Evolutionary conservation across 1,140 invertebrate species (phyloP), one percentile per base, ranked within the genome.

Genomic region (Scaptomyza graminum): DNA sequence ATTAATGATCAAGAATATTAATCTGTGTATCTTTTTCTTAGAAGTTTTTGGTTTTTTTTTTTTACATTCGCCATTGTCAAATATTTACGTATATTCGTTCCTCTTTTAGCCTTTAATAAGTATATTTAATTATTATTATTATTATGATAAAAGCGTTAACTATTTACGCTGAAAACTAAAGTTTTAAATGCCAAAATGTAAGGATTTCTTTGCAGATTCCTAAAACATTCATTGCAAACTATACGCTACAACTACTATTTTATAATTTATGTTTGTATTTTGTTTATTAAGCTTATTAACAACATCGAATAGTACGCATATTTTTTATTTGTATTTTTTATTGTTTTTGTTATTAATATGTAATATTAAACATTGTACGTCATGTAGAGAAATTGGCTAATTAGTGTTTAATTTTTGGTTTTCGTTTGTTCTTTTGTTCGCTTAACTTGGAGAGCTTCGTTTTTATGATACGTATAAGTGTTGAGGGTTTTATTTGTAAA

Each of bases 401-500:
- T 89, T 83, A 84, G 62, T 60, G 64, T 76, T 83, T 84, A 88
- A 63, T 74, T 57, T 65, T 76, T 79, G 57, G 50, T 76, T 70
- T 71, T 76, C 22, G 47, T 71, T 80, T 77, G 47, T 74, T 74
- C 60, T 68, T 76, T 76, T 57, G 67, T 76, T 75, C 57, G 65
- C 75, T 82, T 87, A 70, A 74, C 76, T 83, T 88, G 83, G 83
- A 88, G 83, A 88, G 83, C 83, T 88, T 88, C 79, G 83, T 77
- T 88, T 87, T 88, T 79, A 77, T 88, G 83, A 88, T 88, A 88
- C 83, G 83, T 88, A 88, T 88, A 88, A 79, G 83, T 88, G 79
- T 88, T 73, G 84, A 76, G 76, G 79, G 82, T 52, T 83, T 66
- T 71, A 65, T 66, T 59, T 56, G 31, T 61, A 56, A 47, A 34